These are phyloP conservation scores for Syrphus vitripennis DNA, from an alignment of 2,888 invertebrate genomes.

Conservation along the genomic window DNA sequence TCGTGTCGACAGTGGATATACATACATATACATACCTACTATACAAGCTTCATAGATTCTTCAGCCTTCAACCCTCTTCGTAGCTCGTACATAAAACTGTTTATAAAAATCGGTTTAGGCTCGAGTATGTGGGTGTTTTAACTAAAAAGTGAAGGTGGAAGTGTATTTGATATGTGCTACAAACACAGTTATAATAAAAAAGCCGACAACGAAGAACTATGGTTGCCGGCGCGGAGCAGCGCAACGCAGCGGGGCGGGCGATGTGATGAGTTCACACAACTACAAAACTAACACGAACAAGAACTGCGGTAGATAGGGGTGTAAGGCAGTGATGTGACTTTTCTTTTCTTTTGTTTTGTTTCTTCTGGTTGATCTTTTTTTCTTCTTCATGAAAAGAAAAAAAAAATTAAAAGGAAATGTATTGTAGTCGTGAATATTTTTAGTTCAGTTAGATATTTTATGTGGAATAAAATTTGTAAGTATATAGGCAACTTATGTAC, in stretches of 20 bases:
- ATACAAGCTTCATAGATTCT: constrained; percentile 47
- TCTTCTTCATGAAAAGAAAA: neutral
- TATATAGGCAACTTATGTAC: no score
- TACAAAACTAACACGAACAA: constrained; percentile 32
- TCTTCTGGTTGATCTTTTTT: constrained; percentile 1
- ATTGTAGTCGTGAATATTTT: neutral
- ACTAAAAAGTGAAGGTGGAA: constrained; percentile 9
- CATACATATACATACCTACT: no score
- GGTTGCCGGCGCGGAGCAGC: neutral
- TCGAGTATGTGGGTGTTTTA: constrained; percentile 49
- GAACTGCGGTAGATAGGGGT: neutral
- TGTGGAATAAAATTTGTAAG: neutral
- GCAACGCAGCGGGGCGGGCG: neutral
- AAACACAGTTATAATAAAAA: constrained; percentile 65
- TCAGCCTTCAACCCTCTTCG: neutral
- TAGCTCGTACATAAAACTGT: neutral
- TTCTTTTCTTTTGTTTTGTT: constrained; percentile 1
- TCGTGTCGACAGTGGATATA: constrained; percentile 17
- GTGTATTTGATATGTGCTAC: constrained; percentile 57
- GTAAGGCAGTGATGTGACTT: constrained; percentile 28
- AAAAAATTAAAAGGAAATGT: neutral
- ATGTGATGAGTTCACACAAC: constrained; percentile 42
- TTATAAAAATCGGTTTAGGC: constrained; percentile 57
- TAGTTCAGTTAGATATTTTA: neutral
- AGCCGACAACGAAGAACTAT: constrained; percentile 42